These are phyloP conservation scores for Drosophila suzukii DNA, from an alignment of 1,140 invertebrate species.

Conservation along the genomic window DNA sequence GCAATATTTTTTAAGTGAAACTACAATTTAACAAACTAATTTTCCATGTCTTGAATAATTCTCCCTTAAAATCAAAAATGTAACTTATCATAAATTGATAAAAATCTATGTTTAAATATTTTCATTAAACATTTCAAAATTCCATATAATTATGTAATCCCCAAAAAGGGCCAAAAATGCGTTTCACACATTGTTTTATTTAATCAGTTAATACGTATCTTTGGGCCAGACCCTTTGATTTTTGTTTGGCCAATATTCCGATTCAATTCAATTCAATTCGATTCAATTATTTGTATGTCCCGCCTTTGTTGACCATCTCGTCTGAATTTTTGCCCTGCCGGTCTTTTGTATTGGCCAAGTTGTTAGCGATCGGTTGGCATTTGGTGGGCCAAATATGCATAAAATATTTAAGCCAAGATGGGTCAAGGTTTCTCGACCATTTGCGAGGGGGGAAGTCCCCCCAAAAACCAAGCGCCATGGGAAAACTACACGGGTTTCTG, in stretches of 20 bases:
- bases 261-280: slow-evolving; percentile 33
- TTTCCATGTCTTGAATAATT: too few species aligned
- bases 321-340: neutral
- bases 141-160: neutral
- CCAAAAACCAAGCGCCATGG: slow-evolving; percentile 31
- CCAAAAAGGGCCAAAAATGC: too few species aligned
- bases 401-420: slow-evolving; percentile 41
- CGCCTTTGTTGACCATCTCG: slow-evolving; percentile 36
- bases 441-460: slow-evolving; percentile 7
- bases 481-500: slow-evolving; percentile 34
- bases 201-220: slow-evolving; percentile 31
- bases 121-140: neutral
- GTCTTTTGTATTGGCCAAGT: slow-evolving; percentile 38
- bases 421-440: slow-evolving; percentile 32
- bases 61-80: too few species aligned
- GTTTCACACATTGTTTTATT: slow-evolving; percentile 38
- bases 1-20: too few species aligned
- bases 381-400: slow-evolving; percentile 24
- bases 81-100: too few species aligned
- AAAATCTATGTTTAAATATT: neutral
- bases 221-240: neutral
- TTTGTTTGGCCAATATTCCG: slow-evolving; percentile 6
- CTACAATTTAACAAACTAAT: too few species aligned
- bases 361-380: slow-evolving; percentile 39
- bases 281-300: slow-evolving; percentile 45